A percentile compares a stretch with the other conserved stretches of the same genome.
Evolutionary conservation across 2,888 invertebrate genomes (phyloP).

Genomic region (Physocephala rufipes): DNA sequence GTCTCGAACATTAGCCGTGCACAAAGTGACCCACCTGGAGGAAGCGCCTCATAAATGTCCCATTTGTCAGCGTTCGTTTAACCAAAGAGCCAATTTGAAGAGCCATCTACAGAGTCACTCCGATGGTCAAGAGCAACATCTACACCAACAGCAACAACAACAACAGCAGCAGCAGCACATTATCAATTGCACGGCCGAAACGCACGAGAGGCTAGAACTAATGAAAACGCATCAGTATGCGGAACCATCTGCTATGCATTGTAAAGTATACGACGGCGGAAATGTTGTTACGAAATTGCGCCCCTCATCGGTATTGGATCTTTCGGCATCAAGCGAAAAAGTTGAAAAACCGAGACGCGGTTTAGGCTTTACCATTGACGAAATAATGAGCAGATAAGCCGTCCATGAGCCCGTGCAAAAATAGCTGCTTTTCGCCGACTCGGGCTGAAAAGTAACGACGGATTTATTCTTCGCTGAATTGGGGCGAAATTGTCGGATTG

Average conservation of each 20-base stretch:
- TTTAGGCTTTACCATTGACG: constrained; percentile 86
- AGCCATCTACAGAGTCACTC: constrained; percentile 89
- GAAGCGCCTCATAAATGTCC: constrained; percentile 94
- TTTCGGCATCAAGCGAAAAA: constrained; percentile 67
- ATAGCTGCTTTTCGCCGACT: constrained; percentile 41
- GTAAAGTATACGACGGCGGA: background rate
- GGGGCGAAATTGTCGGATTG: constrained; percentile 11
- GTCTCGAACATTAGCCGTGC: constrained; percentile 93
- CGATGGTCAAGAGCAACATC: constrained; percentile 42
- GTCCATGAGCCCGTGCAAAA: background rate
- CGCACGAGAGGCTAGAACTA: constrained; percentile 48
- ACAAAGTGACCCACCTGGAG: constrained; percentile 92
- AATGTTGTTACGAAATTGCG: background rate
- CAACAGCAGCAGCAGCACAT: too few species aligned
- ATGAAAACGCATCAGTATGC: constrained; percentile 45
- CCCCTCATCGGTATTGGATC: constrained; percentile 67
- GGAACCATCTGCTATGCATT: constrained; percentile 40
- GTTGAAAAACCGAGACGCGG: constrained; percentile 67
- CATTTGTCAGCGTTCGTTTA: constrained; percentile 87
- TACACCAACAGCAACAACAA: constrained; percentile 13
- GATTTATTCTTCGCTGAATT: constrained; percentile 32
- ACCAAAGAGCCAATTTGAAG: constrained; percentile 91
- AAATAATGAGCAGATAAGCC: constrained; percentile 84
- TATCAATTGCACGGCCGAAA: constrained; percentile 35
- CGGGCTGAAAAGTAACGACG: too few species aligned